These are phyloP conservation scores for Iselma pallidipennis DNA, from an alignment of 2,888 invertebrate species.

Conservation along the genomic window DNA sequence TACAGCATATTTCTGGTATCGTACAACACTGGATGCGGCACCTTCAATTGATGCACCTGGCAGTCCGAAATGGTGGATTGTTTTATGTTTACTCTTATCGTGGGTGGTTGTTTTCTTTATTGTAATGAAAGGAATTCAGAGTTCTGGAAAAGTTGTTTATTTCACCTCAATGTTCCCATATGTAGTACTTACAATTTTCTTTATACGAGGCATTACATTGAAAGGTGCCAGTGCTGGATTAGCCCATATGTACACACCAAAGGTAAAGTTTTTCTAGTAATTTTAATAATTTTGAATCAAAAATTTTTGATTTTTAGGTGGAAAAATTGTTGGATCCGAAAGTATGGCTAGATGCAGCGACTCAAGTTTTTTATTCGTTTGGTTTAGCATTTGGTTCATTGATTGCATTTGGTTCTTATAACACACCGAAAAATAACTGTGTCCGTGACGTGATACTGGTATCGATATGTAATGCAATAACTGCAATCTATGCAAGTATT, in stretches of 20 bases:
- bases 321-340: conserved; percentile 83
- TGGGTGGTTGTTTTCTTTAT: conserved; percentile 94
- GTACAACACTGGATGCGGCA: conserved; percentile 85
- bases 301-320: conserved; percentile 61
- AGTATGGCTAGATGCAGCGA: conserved; percentile 95
- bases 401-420: conserved; percentile 95
- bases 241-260: conserved; percentile 89
- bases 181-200: conserved; percentile 91
- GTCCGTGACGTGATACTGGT: conserved; percentile 89
- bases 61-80: conserved; percentile 91
- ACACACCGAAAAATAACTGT: conserved; percentile 93
- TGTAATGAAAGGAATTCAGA: conserved; percentile 96
- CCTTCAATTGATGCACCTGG: conserved; percentile 84
- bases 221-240: conserved; percentile 86
- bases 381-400: conserved; percentile 94
- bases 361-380: conserved; percentile 96
- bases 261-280: conserved; percentile 62
- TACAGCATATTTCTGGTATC: conserved; percentile 92
- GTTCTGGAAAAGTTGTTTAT: conserved; percentile 94
- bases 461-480: conserved; percentile 89
- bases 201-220: conserved; percentile 85
- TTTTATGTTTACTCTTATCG: conserved; percentile 80
- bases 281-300: background rate
- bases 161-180: conserved; percentile 96
- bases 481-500: conserved; percentile 92